Evolutionary conservation across 2,113 vertebrate genomes (phyloP).

Genomic region (Myotis yumanensis): DNA sequence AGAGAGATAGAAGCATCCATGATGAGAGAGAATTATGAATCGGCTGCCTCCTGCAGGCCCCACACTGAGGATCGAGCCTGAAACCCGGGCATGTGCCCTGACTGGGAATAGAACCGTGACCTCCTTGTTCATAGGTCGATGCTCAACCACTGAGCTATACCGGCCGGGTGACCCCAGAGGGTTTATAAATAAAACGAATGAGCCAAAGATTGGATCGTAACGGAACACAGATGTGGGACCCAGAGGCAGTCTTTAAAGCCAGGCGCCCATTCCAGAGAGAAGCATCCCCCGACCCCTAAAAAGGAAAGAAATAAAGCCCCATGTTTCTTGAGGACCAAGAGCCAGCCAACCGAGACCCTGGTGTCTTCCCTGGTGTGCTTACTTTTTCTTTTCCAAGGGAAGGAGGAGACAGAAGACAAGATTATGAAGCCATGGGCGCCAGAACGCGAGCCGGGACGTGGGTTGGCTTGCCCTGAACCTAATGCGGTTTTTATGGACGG

Average conservation of each 20-base stretch:
- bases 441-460: constrained; percentile 55
- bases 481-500: constrained; percentile 79
- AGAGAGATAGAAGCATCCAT: no score
- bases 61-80: no score
- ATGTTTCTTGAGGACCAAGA: not conserved
- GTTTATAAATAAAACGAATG: not conserved
- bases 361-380: not conserved
- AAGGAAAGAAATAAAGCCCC: not conserved
- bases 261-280: not conserved
- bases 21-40: no score
- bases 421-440: constrained; percentile 43
- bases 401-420: not conserved
- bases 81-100: no score
- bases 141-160: no score
- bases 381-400: not conserved
- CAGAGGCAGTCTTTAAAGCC: not conserved
- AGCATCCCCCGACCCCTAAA: not conserved
- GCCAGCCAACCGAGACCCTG: not conserved
- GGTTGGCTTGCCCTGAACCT: constrained; percentile 71
- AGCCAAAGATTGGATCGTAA: not conserved
- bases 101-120: no score
- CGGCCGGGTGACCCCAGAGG: not conserved
- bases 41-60: no score
- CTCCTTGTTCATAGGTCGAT: no score
- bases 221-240: constrained; percentile 33